Conservation (phyloP, 2,113 vertebrate genomes). For the Notiomystis cincta region DNA sequence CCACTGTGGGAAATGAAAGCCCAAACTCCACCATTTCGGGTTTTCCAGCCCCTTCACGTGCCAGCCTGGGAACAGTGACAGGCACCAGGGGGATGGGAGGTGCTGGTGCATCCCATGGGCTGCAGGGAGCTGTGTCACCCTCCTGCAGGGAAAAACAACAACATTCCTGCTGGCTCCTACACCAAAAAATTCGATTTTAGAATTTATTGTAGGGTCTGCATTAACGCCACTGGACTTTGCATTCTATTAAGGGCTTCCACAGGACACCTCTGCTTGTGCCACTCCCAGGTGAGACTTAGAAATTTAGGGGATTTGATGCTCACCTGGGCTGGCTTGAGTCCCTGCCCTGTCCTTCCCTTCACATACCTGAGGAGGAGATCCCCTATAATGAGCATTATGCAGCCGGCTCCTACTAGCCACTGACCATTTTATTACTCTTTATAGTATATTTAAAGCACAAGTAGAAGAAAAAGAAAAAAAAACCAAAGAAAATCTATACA, state of each 20-base stretch:
- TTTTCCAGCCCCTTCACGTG: fast-evolving
- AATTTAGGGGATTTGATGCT: background rate
- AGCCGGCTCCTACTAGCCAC: background rate
- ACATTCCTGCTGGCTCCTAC: too few relatives aligned
- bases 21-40: fast-evolving
- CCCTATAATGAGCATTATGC: background rate
- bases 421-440: background rate
- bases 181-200: fast-evolving
- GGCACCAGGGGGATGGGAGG: fast-evolving
- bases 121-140: fast-evolving
- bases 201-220: fast-evolving
- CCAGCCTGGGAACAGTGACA: background rate
- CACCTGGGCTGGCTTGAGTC: background rate
- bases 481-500: background rate
- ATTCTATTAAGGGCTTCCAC: fast-evolving
- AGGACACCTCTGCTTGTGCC: fast-evolving
- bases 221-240: background rate
- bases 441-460: background rate
- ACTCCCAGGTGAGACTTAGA: background rate
- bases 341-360: background rate
- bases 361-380: background rate
- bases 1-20: background rate
- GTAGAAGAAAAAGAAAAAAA: background rate
- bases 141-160: background rate
- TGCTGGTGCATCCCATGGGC: too few relatives aligned